Conservation (phyloP, 2,888 invertebrate species). For the Odontocolon sp. region DNA sequence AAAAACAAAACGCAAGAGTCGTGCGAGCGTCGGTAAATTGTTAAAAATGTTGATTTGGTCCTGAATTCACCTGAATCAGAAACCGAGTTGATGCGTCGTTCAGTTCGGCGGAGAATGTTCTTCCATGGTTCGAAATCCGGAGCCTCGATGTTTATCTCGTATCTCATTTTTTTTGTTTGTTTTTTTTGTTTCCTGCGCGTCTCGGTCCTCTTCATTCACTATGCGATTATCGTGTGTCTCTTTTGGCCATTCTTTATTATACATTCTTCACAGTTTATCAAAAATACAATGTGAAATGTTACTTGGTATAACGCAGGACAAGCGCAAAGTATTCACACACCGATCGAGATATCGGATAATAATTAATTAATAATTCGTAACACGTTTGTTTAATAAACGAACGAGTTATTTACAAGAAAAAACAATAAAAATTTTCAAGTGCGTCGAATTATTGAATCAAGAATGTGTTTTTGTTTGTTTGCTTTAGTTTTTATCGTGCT, state of each 20-base stretch:
- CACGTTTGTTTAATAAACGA: slow-evolving; percentile 58
- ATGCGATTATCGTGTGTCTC: slow-evolving; percentile 66
- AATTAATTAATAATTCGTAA: slow-evolving; percentile 58
- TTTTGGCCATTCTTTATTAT: slow-evolving; percentile 62
- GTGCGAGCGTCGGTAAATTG: slow-evolving; percentile 49
- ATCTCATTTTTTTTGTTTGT: slow-evolving; percentile 40
- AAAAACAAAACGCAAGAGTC: slow-evolving; percentile 14
- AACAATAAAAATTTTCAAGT: slow-evolving; percentile 26
- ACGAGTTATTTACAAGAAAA: slow-evolving; percentile 47
- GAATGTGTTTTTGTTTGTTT: not conserved
- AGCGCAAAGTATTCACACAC: slow-evolving; percentile 34
- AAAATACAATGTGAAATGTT: slow-evolving; percentile 53
- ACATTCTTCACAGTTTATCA: slow-evolving; percentile 58
- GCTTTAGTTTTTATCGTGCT: slow-evolving; percentile 6
- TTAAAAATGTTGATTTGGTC: slow-evolving; percentile 79
- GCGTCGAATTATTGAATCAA: slow-evolving; percentile 25
- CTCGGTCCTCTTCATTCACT: slow-evolving; percentile 73
- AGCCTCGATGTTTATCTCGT: slow-evolving; percentile 66
- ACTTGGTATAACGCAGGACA: slow-evolving; percentile 47
- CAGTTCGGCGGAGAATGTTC: slow-evolving; percentile 70
- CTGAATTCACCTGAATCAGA: slow-evolving; percentile 80
- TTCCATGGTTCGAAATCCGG: slow-evolving; percentile 67
- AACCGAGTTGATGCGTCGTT: slow-evolving; percentile 76
- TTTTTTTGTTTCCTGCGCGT: slow-evolving; percentile 51
- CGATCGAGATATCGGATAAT: too few relatives aligned